Evolutionary conservation across 2,888 invertebrate genomes (phyloP).

Genomic region (Mesorhabditis sp.): DNA sequence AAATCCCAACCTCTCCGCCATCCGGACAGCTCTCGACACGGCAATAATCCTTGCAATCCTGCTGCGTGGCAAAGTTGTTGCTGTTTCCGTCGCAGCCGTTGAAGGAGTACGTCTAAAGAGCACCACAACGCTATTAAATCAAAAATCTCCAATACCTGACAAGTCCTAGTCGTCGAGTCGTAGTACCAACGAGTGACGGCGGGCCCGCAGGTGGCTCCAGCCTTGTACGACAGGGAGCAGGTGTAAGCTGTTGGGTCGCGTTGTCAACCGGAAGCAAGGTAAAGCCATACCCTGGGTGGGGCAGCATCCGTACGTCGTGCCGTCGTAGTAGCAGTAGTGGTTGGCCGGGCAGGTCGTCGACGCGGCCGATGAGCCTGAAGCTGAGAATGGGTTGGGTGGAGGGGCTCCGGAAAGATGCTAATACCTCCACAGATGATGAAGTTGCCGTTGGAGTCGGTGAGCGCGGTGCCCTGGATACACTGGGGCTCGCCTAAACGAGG

Average conservation of each 20-base stretch:
- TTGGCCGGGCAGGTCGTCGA: slow-evolving; percentile 56
- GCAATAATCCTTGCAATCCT: slow-evolving; percentile 58
- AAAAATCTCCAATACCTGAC: slow-evolving; percentile 13
- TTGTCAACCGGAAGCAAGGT: not conserved
- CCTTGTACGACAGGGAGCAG: slow-evolving; percentile 54
- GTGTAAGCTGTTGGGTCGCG: slow-evolving; percentile 46
- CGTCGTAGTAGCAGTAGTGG: slow-evolving; percentile 58
- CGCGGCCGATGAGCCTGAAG: slow-evolving; percentile 34
- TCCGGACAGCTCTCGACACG: slow-evolving; percentile 56
- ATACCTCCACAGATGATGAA: slow-evolving; percentile 52
- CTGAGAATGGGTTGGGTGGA: not conserved
- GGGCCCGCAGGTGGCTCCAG: slow-evolving; percentile 56
- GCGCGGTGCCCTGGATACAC: slow-evolving; percentile 57
- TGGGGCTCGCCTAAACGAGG: slow-evolving; percentile 45
- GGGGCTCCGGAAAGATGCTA: not conserved
- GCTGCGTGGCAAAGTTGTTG: slow-evolving; percentile 54
- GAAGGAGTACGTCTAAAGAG: slow-evolving; percentile 50
- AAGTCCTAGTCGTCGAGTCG: slow-evolving; percentile 37
- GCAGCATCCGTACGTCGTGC: slow-evolving; percentile 57
- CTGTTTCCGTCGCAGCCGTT: slow-evolving; percentile 58
- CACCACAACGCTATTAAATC: slow-evolving; percentile 15
- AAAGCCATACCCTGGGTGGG: slow-evolving; percentile 47
- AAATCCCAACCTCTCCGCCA: slow-evolving; percentile 46
- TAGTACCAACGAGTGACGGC: slow-evolving; percentile 56
- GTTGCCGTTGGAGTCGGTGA: slow-evolving; percentile 56